Evolutionary conservation across 1,140 invertebrate genomes (phyloP).

Genomic region (Tetramorium parvispinum): DNA sequence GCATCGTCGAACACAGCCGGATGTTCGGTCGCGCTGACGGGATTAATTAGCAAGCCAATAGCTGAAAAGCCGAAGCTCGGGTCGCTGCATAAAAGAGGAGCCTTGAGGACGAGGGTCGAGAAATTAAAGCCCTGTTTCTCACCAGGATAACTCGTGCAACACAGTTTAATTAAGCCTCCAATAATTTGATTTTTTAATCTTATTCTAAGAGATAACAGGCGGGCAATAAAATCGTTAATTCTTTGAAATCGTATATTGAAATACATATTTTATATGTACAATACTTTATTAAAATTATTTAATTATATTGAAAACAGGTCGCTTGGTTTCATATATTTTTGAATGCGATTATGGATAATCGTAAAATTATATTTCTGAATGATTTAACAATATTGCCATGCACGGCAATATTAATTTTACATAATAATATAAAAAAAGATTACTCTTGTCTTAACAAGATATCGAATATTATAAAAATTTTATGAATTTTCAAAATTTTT

Average conservation of each 20-base stretch:
- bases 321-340: neutral
- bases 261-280: neutral
- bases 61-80: slow-evolving; percentile 36
- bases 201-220: neutral
- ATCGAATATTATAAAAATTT: neutral
- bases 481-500: neutral
- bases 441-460: neutral
- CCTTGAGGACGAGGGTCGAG: neutral
- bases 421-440: neutral
- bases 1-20: slow-evolving; percentile 10
- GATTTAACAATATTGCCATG: neutral
- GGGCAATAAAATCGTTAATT: neutral
- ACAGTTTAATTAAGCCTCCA: neutral
- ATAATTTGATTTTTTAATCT: slow-evolving; percentile 18
- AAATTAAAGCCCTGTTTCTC: slow-evolving; percentile 14
- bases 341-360: neutral
- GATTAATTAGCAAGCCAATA: slow-evolving; percentile 48
- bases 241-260: neutral
- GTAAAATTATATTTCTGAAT: neutral
- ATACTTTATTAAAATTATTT: neutral
- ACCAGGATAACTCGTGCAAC: neutral
- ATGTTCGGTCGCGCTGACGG: slow-evolving; percentile 27
- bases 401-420: neutral
- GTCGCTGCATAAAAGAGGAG: slow-evolving; percentile 19
- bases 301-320: neutral